These are phyloP conservation scores for Pollenia labialis DNA, from an alignment of 2,888 invertebrate species.

Conservation along the genomic window DNA sequence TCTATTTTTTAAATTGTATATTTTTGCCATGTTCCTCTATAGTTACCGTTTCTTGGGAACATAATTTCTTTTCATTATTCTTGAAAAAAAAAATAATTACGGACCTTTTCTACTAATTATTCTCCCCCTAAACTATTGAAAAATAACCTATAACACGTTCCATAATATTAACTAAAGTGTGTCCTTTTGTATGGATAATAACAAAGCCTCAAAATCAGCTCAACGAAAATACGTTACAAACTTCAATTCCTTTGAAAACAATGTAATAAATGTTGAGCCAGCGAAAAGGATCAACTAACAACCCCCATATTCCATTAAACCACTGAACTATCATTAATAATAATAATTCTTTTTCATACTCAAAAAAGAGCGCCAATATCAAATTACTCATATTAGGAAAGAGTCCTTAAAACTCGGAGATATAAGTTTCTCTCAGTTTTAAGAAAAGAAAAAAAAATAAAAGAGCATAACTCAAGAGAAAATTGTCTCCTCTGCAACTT, in stretches of 20 bases:
- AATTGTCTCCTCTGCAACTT: not conserved
- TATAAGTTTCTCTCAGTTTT: no score
- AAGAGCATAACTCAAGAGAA: not conserved
- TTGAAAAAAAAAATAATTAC: conserved; percentile 9
- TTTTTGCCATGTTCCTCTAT: conserved; percentile 27
- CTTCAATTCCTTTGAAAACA: conserved; percentile 19
- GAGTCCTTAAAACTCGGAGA: not conserved
- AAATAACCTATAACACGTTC: conserved; percentile 67
- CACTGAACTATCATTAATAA: conserved; percentile 1
- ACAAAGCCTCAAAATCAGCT: conserved; percentile 61
- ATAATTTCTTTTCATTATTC: no score
- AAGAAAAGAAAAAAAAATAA: not conserved
- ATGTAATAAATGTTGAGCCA: conserved; percentile 48
- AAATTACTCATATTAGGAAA: not conserved
- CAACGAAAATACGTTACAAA: conserved; percentile 66
- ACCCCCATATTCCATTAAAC: conserved; percentile 23
- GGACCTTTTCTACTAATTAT: conserved; percentile 38
- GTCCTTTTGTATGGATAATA: conserved; percentile 43
- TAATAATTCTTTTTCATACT: not conserved
- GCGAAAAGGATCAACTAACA: conserved; percentile 35
- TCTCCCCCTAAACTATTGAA: conserved; percentile 37
- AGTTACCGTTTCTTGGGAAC: no score
- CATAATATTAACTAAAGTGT: conserved; percentile 65
- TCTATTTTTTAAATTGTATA: not conserved
- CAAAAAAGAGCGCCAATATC: conserved; percentile 14